Conservation (phyloP, 2,113 vertebrate species). For the Takifugu bimaculatus region DNA sequence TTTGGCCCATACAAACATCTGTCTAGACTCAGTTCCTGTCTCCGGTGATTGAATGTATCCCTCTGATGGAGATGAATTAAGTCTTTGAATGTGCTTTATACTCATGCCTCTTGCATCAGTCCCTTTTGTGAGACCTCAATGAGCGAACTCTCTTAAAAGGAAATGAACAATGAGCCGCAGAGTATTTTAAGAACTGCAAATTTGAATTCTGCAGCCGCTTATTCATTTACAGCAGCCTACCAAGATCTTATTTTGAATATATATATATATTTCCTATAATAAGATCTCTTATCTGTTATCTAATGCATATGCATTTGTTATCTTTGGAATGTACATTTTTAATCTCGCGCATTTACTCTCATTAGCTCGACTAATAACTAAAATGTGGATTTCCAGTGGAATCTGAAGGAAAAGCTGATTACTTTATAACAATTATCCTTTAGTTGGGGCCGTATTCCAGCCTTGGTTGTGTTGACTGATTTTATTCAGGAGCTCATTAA, state of each 20-base stretch:
- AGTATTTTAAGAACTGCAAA: background rate
- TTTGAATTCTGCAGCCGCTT: background rate
- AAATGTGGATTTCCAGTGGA: too few relatives aligned
- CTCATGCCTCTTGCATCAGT: background rate
- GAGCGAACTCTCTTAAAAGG: background rate
- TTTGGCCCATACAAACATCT: background rate
- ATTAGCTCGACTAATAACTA: too few relatives aligned
- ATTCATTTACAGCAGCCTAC: too few relatives aligned
- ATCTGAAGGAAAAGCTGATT: too few relatives aligned
- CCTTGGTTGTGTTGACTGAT: conserved; percentile 23
- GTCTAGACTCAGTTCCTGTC: background rate
- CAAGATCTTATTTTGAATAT: background rate
- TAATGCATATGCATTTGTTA: too few relatives aligned
- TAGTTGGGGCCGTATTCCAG: too few relatives aligned
- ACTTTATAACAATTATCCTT: too few relatives aligned
- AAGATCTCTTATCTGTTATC: too few relatives aligned
- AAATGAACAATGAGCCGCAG: background rate
- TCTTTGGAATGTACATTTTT: too few relatives aligned
- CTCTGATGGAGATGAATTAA: background rate
- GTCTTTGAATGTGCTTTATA: conserved; percentile 1
- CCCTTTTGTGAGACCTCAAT: background rate
- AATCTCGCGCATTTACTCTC: too few relatives aligned
- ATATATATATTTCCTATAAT: too few relatives aligned
- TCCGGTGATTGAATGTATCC: background rate
- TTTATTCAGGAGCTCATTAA: conserved; percentile 68